Percentiles rank a stretch among this genome's conserved stretches.
These are phyloP conservation scores for Paraplagusia blochii DNA, from an alignment of 2,113 vertebrate species.

Conservation along the genomic window DNA sequence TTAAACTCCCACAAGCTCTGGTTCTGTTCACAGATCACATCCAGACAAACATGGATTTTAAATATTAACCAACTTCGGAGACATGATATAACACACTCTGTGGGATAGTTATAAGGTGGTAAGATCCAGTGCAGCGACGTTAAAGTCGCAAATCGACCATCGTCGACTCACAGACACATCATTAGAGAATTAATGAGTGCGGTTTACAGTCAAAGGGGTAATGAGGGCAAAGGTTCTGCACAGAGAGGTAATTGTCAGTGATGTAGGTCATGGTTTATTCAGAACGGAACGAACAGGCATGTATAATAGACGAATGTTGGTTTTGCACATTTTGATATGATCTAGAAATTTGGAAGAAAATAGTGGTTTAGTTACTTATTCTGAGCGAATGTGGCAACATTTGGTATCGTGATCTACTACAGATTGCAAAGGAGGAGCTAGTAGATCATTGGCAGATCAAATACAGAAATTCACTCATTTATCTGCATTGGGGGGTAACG, in stretches of 20 bases:
- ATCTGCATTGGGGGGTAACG: too few relatives aligned
- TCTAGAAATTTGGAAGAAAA: too few relatives aligned
- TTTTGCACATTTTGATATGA: background rate
- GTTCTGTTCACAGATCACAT: constrained; percentile 37
- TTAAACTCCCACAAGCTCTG: constrained; percentile 12
- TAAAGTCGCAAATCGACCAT: constrained; percentile 1
- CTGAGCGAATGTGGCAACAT: too few relatives aligned
- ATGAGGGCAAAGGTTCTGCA: background rate
- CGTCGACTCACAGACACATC: constrained; percentile 7
- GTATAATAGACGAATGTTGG: constrained; percentile 12
- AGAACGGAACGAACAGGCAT: background rate
- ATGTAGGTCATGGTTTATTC: background rate
- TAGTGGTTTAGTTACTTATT: too few relatives aligned
- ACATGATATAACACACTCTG: constrained; percentile 47
- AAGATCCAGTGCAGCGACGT: constrained; percentile 15
- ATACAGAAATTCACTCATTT: too few relatives aligned
- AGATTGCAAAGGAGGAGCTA: too few relatives aligned
- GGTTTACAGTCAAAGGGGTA: background rate
- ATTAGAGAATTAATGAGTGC: background rate
- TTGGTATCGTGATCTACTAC: too few relatives aligned
- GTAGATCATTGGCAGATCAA: too few relatives aligned
- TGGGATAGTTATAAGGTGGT: constrained; percentile 38
- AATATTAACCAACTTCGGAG: constrained; percentile 58
- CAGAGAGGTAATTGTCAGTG: background rate
- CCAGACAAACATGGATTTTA: constrained; percentile 59